Evolutionary conservation across 2,113 vertebrate species (phyloP), one percentile per base, ranked within the genome.

Genomic region (Gila orcuttii): DNA sequence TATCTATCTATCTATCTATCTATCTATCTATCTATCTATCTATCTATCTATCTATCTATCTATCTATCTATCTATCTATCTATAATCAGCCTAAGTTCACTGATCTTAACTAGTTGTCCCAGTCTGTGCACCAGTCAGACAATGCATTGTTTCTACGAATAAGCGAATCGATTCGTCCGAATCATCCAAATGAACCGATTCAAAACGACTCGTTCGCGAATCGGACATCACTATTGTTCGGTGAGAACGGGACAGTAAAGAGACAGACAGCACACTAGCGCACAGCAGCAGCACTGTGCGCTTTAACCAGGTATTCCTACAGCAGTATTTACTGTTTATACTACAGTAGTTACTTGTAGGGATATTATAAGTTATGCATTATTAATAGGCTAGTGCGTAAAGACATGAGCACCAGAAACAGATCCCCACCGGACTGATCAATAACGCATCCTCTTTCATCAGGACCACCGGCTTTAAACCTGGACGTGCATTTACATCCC

Each of bases 401-500:
- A 79, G 86, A 85, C 86, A 89, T 87, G 88, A 87, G 66, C 83
- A 23, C 74, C 83, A 79, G 79, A 55, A 47, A 83, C 84, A 77
- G 83, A 87, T 87, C 69, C 86, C 31, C 86, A 28, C 86, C 86
- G 79, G 88, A 87, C 86, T 89, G 73, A 89, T 62, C 59, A 62
- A 82, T 42, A 47, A 85, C 50, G 21, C 31, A 86, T 42, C 17
- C 77, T 80, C 64, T 60, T n/a, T 71, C 84, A 68, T 33, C 50
- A 42, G 77, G 85, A 60, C 76, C 78, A 31, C 64, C 59, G 23
- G 45, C 23, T 68, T 78, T 23, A 60, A 39, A 42, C 28, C 79
- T 55, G 71, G 68, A 71, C 66, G 66, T 15, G 64, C 52, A 39
- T 81, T 31, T 81, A 25, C 42, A 33, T 66, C 25, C 4, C 15